Evolutionary conservation across 2,113 vertebrate species (phyloP).

Genomic region (Salvator merianae): DNA sequence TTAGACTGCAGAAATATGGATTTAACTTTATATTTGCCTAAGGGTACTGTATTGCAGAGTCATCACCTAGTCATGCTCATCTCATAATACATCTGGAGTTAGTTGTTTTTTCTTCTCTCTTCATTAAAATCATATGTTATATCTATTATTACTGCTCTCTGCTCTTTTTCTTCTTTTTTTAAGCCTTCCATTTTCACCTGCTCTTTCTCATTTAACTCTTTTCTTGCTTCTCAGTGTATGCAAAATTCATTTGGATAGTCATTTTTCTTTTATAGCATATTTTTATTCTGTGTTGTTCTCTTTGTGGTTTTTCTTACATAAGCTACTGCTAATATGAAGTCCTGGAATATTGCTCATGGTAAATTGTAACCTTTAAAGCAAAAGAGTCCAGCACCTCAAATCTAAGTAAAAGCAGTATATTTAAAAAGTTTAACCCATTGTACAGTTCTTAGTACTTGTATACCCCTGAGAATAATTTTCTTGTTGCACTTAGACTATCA

Average conservation of each 20-base stretch:
- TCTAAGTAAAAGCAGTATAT: no score
- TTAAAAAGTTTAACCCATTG: no score
- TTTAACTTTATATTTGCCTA: background rate
- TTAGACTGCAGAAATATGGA: background rate
- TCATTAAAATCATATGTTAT: no score
- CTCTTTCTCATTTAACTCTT: background rate
- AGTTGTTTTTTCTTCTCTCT: no score
- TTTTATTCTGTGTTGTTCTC: background rate
- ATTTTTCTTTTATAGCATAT: background rate
- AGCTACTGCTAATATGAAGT: no score
- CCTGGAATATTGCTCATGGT: no score
- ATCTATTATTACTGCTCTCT: background rate
- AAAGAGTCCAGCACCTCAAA: no score
- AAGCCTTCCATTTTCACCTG: background rate
- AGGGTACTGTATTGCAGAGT: background rate
- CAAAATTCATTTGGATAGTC: background rate
- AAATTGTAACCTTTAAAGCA: no score
- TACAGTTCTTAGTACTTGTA: background rate
- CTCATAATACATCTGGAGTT: background rate
- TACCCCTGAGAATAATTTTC: background rate
- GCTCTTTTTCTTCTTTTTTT: background rate
- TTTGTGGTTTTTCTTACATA: background rate
- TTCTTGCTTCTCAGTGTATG: background rate
- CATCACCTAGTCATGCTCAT: background rate
- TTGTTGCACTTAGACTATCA: constrained; percentile 80